These are phyloP conservation scores for Pocillopora verrucosa DNA, from an alignment of 64 coral and sea anemone genomes.

Conservation along the genomic window DNA sequence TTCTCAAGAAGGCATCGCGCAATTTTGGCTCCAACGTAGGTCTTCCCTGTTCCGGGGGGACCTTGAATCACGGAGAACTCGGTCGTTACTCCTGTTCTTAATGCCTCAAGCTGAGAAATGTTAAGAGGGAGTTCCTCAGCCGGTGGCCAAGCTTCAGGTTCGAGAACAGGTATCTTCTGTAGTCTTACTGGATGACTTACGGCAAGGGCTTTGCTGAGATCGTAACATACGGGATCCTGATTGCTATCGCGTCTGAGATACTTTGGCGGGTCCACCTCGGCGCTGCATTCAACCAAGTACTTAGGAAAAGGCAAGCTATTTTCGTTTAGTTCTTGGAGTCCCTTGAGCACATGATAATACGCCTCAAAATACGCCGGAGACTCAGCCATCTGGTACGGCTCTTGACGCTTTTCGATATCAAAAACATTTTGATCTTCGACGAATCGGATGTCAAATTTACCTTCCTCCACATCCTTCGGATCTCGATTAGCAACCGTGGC, in stretches of 20 bases:
- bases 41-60: constrained; percentile 85
- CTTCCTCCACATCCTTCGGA: not conserved
- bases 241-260: not conserved
- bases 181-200: not conserved
- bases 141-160: constrained; percentile 51
- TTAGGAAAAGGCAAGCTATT: constrained; percentile 56
- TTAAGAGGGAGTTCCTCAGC: constrained; percentile 42
- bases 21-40: constrained; percentile 76
- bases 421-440: constrained; percentile 20
- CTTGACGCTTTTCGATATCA: constrained; percentile 20
- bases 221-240: not conserved
- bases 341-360: constrained; percentile 64
- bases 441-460: not conserved
- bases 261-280: constrained; percentile 32
- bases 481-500: constrained; percentile 68
- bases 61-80: constrained; percentile 87
- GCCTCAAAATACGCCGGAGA: constrained; percentile 55
- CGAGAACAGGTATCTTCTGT: constrained; percentile 34
- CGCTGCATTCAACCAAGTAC: constrained; percentile 8
- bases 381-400: constrained; percentile 32
- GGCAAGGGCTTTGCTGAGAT: constrained; percentile 46
- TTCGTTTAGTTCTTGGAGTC: constrained; percentile 40
- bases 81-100: constrained; percentile 72
- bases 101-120: constrained; percentile 70
- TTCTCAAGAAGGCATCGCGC: constrained; percentile 37